Base-by-base conservation (phyloP, 1,140 invertebrate species). In the Branchinecta lynchi region DNA sequence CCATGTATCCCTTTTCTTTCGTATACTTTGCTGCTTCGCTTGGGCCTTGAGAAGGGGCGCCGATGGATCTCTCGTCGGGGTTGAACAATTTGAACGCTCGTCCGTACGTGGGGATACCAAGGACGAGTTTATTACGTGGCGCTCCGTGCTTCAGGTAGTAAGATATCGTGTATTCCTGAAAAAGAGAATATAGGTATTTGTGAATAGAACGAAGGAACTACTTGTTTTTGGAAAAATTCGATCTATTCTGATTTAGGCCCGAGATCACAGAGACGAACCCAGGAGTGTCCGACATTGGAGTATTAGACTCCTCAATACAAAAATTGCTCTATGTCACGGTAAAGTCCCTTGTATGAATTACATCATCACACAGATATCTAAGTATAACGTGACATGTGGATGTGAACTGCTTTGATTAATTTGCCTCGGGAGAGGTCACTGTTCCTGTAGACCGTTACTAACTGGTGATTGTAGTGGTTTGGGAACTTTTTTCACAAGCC, bases 91-190 rank as follows among this genome's bases (percentile, higher is more conserved):
- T 93, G 76, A 89, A 96, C 0, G 91, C 92, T 43, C 92, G 82
- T 15, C 93, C 93, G 76, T 98, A 98, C 2, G 93, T 96, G 1
- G 94, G 93, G 65, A 97, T 92, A 66, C 93, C 94, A 7, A 98
- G 77, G 2, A 97, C 89, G 43, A 98, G 77, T 80, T 96, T 96
- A 45, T 87, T 83, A 0, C 84, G 77, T 72, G 89, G 85, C 0
- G 90, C 91, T 9, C 93, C 93, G 74, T 86, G 82, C 75, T 90
- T 85, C 45, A 93, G 75, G 73, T 94, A 92, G 77, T 92, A 87
- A 75, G 90, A 87, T n/a, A 96, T 87, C 0, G 91, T 92, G 77
- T 90, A 89, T 78, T 94, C 90, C 89, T 92, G 74, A 15, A 71
- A 43, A 78, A 45, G 20, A 17, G n/a, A 32, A 68, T 12, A 44